Base-by-base conservation (phyloP, 2,113 vertebrate species). In the Dipodomys spectabilis region DNA sequence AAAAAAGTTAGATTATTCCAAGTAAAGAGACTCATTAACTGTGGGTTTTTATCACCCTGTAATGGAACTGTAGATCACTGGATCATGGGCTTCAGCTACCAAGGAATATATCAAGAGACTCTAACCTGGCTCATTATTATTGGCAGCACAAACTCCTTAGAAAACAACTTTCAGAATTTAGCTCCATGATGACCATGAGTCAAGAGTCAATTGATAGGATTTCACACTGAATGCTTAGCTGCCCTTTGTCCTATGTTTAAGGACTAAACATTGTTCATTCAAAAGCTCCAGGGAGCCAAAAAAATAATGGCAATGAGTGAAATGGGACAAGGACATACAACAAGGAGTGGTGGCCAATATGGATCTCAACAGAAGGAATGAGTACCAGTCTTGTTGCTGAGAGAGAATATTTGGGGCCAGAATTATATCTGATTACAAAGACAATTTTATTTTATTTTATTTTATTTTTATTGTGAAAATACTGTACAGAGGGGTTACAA, bases 101-200 rank as follows among this genome's bases (percentile, higher is more conserved):
- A 73, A 2, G 10, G 53, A 27, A 73, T 49, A 74, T 45, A 27
- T 69, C 6, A 23, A 28, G 9, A 22, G 35, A 49, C 80, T 85
- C 20, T 32, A 86, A 95, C 94, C 89, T 35, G 32, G n/a, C 30
- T 93, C 28, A 71, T 57, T 73, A 32, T 85, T 53, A 35, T 88
- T 84, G 53, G 71, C 64, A 35, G 30, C 16, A 30, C 30, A 86
- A 74, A 84, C n/a, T 44, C 39, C 92, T 91, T 39, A n/a, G 90
- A 65, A 87, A 86, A 45, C 32, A 53, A 35, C 27, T 67, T 86
- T 32, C 72, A 82, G 67, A 77, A 30, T 82, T 86, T 25, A 93
- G 44, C 44, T 88, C 57, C 15, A 5, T 23, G 44, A 12, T 92
- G 81, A 72, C 32, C 90, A 35, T 62, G 57, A 94, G 79, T 90